Evolutionary conservation across 2,797 vertebrate genomes (phyloP), one percentile per base, ranked within the genome.

Genomic region (Scleropages formosus): DNA sequence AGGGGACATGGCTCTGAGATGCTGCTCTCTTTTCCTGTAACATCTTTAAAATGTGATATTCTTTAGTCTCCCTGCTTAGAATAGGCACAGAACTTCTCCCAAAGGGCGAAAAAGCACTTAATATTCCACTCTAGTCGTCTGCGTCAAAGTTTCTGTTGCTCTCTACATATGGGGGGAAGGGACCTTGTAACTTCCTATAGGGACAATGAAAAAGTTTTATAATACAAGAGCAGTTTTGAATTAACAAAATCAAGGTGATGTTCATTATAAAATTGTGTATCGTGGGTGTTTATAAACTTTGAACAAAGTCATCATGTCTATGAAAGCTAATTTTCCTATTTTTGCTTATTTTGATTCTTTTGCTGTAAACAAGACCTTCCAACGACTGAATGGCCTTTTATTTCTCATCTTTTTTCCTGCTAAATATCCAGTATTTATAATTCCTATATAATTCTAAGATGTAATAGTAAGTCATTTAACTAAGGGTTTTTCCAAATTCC

Each of bases 241-340:
- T 31, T 47, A 69, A 69, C 3, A 26, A 69, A 69, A 13, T 13
- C 66, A 47, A 69, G 47, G 47, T 69, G 44, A 53, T n/a, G 47
- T 11, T 69, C 49, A 69, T 69, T 69, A 69, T 69, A 24, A 70
- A 70, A 26, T 22, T 53, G 70, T 27, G 31, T 39, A 39, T 39
- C 6, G 31, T 39, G 31, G 31, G 31, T 39, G 22, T 70, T 53
- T 51, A 53, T 9, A 22, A 16, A 22, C 13, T 24, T n/a, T 70
- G 70, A 70, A 56, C 24, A 70, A 26, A 56, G 24, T 56, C 26
- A 31, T 16, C 49, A 70, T 9, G 31, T 39, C 2, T 39, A 39
- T 39, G 39, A 39, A 39, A 39, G 31, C 31, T n/a, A n/a, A n/a
- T n/a, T 39, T 39, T 6, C 6, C 39, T 39, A 39, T 39, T 39